Evolutionary conservation across 2,888 invertebrate genomes (phyloP), one percentile per base, ranked within the genome.

Genomic region (Drosophila neonasuta): DNA sequence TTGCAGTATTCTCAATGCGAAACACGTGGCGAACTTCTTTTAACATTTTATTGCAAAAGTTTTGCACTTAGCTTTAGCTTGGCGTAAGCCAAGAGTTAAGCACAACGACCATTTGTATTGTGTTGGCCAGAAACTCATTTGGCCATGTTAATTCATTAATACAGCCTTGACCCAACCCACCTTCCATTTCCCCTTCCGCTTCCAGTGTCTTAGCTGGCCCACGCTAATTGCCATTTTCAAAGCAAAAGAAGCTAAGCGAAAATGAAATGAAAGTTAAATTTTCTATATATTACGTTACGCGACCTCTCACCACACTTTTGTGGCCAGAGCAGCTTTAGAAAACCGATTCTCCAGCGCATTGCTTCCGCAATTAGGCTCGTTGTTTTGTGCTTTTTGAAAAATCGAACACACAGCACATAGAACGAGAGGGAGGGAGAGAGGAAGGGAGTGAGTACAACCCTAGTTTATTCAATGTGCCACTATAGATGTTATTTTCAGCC

Each of bases 311-410:
- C 51, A 24, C 48, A 20, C 29, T 45, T 34, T 52, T 54, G 78
- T 44, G 59, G 68, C 7, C 44, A 6, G 39, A 41, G 15, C 8
- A 34, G 51, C 74, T 52, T 63, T 74, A 64, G 69, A 77, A 80
- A 88, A 79, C 79, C 78, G 86, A 88, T 87, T 88, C 88, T 85
- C 80, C 63, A 74, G 88, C 74, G 88, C 79, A 89, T 80, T 84
- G 82, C 88, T 77, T 89, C 80, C 86, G 88, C 88, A 88, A 89
- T 88, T 88, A 88, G 89, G 89, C 88, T 69, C 70, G 77, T 74
- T 80, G 62, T 80, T 84, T 82, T 71, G 69, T 67, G 73, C 77
- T 60, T 74, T 56, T 65, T 58, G 32, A 80, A 72, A 72, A 80
- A 80, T 55, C 73, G 68, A 68, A 45, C 59, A 29, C 51, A 52